A percentile compares a stretch with the other conserved stretches of the same genome.
Conservation (phyloP, 2,797 vertebrate genomes). For the Crocodylus rhombifer region DNA sequence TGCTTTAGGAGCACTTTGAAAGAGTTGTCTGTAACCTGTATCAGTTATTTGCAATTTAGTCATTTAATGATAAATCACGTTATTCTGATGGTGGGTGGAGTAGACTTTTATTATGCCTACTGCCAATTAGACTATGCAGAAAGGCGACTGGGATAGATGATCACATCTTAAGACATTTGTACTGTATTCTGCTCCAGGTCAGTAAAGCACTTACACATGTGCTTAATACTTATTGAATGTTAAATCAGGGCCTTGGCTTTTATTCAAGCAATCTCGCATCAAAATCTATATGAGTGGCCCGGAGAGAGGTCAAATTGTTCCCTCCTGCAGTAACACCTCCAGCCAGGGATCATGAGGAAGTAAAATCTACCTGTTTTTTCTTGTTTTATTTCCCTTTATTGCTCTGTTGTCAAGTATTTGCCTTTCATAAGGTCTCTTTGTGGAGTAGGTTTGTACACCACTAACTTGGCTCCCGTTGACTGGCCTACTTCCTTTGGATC, state of each 20-base stretch:
- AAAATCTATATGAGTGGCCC: background rate
- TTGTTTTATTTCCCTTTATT: background rate
- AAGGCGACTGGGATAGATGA: background rate
- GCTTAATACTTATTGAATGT: background rate
- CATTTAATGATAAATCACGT: rapidly evolving
- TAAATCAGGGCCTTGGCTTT: background rate
- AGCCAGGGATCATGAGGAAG: background rate
- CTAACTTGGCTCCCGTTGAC: background rate
- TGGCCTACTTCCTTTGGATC: background rate
- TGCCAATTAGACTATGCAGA: background rate
- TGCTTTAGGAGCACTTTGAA: rapidly evolving
- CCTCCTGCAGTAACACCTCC: background rate
- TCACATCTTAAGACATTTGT: background rate
- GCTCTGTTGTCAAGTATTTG: background rate
- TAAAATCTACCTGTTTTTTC: background rate
- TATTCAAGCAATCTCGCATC: background rate
- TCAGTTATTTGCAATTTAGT: background rate
- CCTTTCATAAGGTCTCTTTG: background rate
- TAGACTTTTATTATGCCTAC: background rate
- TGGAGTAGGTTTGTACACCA: background rate
- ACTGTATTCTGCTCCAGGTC: background rate
- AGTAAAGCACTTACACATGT: background rate
- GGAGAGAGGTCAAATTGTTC: background rate
- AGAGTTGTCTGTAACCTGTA: rapidly evolving
- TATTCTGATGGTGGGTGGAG: background rate